Conservation (phyloP, 2,797 vertebrate genomes). For the Melanotaenia boesemani region DNA sequence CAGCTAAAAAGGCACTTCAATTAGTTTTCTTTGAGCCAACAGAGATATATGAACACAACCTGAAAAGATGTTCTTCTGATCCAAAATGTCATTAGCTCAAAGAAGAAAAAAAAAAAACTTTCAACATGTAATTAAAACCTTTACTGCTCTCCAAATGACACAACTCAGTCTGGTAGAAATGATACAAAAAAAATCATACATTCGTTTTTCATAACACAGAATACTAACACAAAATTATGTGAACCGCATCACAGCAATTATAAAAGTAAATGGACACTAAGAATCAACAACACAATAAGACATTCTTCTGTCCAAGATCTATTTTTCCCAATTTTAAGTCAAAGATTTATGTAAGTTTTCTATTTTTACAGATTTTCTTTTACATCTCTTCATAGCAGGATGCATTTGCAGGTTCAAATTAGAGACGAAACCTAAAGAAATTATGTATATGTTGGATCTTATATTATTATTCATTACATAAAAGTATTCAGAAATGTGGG, state of each 20-base stretch:
- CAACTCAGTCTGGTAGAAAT: background rate
- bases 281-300: background rate
- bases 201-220: background rate
- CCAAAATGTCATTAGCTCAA: background rate
- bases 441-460: too few species aligned
- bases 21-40: constrained; percentile 10
- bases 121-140: background rate
- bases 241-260: background rate
- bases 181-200: background rate
- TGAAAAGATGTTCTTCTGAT: background rate
- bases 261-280: background rate
- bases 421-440: constrained; percentile 3
- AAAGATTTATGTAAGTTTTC: background rate
- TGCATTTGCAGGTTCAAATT: constrained; percentile 11
- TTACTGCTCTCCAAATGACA: background rate
- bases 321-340: background rate
- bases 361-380: background rate
- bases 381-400: background rate
- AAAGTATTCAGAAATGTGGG: background rate
- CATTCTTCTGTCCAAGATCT: too few species aligned
- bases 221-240: background rate
- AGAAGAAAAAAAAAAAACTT: constrained; percentile 5
- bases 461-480: background rate
- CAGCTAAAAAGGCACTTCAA: constrained; percentile 57
- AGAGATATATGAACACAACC: background rate